phyloP scores from a whole-genome alignment of 2,797 vertebrate species.

The Pangasius sanitwongsei region DNA sequence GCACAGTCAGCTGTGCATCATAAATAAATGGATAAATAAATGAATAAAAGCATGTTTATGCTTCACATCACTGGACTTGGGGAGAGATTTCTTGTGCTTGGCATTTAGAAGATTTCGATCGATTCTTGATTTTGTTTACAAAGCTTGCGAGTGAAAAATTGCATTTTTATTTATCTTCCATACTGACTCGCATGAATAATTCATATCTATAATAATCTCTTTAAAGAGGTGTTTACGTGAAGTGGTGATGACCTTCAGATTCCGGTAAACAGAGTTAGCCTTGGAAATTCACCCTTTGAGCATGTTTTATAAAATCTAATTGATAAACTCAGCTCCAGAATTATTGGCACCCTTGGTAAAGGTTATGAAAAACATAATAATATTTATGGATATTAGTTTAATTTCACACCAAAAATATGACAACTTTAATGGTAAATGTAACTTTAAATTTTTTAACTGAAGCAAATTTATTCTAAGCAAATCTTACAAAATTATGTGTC shows the following conservation, averaged over 20 bases:
- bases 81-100: background rate
- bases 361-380: background rate
- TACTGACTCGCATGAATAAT: constrained; percentile 5
- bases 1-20: background rate
- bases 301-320: background rate
- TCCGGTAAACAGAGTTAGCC: background rate
- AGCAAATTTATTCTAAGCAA: background rate
- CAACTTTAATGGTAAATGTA: too few species aligned
- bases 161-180: background rate
- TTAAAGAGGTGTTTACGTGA: background rate
- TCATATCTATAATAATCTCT: background rate
- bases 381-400: too few species aligned
- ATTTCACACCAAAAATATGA: background rate
- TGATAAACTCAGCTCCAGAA: background rate
- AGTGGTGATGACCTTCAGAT: background rate
- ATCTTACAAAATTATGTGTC: background rate
- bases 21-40: background rate
- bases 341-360: background rate
- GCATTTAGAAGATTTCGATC: background rate
- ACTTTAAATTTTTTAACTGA: background rate
- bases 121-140: constrained; percentile 4
- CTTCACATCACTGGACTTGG: background rate
- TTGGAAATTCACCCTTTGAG: background rate
- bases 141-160: background rate
- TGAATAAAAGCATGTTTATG: background rate